A percentile compares a stretch with the other conserved stretches of the same genome.
Evolutionary conservation across 2,113 vertebrate genomes (phyloP).

Genomic region (Cyphomyrus discorhynchus): DNA sequence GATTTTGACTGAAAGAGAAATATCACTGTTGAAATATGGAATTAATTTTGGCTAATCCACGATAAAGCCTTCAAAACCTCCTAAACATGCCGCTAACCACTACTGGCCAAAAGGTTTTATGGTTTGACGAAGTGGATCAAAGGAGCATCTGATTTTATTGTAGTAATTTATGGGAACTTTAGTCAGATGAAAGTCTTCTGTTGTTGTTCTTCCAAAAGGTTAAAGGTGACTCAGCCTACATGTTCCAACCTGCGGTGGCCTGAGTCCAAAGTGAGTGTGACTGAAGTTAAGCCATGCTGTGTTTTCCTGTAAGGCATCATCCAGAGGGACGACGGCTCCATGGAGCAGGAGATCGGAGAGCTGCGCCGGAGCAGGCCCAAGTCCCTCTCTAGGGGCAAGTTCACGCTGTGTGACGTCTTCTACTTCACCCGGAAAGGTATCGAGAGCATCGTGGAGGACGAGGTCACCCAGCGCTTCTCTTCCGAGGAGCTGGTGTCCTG

Average conservation of each 20-base stretch:
- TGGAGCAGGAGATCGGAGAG: conserved; percentile 77
- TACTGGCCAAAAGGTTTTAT: neutral
- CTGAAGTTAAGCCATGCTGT: neutral
- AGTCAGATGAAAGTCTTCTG: neutral
- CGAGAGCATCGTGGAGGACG: conserved; percentile 87
- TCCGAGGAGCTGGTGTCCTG: conserved; percentile 90
- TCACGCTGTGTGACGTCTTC: conserved; percentile 75
- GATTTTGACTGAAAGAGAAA: neutral
- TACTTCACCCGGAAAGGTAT: conserved; percentile 87
- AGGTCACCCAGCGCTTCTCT: conserved; percentile 91
- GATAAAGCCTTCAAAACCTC: neutral
- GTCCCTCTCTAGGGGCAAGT: conserved; percentile 54
- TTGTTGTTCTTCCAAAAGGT: neutral
- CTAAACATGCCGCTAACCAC: neutral
- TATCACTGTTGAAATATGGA: neutral
- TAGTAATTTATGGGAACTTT: neutral
- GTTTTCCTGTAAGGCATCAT: conserved; percentile 72
- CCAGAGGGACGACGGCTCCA: conserved; percentile 68
- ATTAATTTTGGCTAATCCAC: neutral
- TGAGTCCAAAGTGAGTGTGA: neutral
- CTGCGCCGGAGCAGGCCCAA: conserved; percentile 48
- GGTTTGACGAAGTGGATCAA: neutral
- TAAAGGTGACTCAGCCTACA: neutral
- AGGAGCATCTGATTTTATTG: neutral
- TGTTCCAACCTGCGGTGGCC: neutral